Evolutionary conservation across 2,113 vertebrate genomes (phyloP).

Genomic region (Astur gentilis): DNA sequence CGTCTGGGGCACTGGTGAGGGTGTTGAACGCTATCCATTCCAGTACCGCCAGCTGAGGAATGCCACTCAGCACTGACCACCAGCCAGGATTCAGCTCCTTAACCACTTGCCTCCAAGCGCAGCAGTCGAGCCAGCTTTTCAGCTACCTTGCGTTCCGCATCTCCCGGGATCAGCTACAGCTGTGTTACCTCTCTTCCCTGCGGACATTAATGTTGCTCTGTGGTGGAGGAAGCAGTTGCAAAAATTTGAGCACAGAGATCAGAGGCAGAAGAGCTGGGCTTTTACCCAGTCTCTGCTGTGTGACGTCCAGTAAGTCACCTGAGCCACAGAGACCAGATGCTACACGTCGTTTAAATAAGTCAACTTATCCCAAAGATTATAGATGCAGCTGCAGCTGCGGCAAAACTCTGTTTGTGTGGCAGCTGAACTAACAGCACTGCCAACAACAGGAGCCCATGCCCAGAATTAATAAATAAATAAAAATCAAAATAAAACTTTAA

Average conservation of each 20-base stretch:
- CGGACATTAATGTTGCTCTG: background rate
- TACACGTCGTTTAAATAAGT: constrained; percentile 1
- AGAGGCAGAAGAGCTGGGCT: constrained; percentile 7
- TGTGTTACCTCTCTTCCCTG: background rate
- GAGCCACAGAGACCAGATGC: constrained; percentile 21
- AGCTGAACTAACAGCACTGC: background rate
- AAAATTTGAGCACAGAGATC: background rate
- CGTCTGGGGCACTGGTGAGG: background rate
- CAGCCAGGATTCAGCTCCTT: background rate
- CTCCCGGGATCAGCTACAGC: background rate
- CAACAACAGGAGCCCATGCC: background rate
- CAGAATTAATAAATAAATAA: background rate
- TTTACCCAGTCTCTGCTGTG: constrained; percentile 18
- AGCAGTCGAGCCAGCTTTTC: background rate
- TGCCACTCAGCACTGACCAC: background rate
- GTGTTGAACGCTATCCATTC: background rate
- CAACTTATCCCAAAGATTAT: background rate
- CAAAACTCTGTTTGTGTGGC: background rate
- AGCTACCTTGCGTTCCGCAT: background rate
- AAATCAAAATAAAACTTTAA: background rate
- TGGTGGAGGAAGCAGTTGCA: background rate
- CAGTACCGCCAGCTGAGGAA: background rate
- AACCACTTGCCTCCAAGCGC: background rate
- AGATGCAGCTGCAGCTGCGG: background rate
- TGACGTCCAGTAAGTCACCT: background rate